These are phyloP conservation scores for Borostomias antarcticus DNA, from an alignment of 2,797 vertebrate species.

Conservation along the genomic window DNA sequence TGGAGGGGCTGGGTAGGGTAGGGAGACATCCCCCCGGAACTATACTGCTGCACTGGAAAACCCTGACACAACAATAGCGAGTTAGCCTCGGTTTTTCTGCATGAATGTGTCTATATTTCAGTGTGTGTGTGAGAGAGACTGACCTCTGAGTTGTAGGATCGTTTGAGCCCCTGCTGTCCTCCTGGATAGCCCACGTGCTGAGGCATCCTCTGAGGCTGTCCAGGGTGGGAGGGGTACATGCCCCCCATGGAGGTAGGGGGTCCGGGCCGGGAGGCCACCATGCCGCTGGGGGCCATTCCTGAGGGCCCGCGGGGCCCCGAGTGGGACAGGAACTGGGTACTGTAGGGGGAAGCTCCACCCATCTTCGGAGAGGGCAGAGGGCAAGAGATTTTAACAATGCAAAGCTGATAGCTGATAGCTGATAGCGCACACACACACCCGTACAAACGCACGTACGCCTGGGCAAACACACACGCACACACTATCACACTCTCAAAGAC, in stretches of 20 bases:
- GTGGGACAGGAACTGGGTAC: constrained; percentile 90
- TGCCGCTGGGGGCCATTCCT: constrained; percentile 77
- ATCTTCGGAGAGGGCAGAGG: constrained; percentile 71
- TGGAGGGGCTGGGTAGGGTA: constrained; percentile 87
- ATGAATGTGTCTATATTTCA: neutral
- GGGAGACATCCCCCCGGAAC: constrained; percentile 63
- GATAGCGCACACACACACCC: neutral
- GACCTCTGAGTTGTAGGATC: constrained; percentile 86
- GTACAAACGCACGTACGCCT: no score
- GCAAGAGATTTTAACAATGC: neutral
- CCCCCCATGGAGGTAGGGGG: constrained; percentile 67
- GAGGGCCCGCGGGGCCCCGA: constrained; percentile 83
- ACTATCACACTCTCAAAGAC: no score
- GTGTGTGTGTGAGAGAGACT: constrained; percentile 43
- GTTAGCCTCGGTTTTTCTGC: neutral
- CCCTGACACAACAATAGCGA: constrained; percentile 49
- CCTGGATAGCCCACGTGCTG: constrained; percentile 83
- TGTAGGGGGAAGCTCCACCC: constrained; percentile 87
- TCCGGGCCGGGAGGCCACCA: constrained; percentile 79
- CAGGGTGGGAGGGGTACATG: constrained; percentile 75
- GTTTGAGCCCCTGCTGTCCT: constrained; percentile 86
- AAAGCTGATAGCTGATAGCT: neutral
- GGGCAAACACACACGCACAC: no score
- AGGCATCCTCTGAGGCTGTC: constrained; percentile 83
- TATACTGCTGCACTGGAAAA: constrained; percentile 75